A percentile compares a stretch with the other conserved stretches of the same genome.
These are phyloP conservation scores for Plectropomus leopardus DNA, from an alignment of 2,113 vertebrate genomes.

Conservation along the genomic window DNA sequence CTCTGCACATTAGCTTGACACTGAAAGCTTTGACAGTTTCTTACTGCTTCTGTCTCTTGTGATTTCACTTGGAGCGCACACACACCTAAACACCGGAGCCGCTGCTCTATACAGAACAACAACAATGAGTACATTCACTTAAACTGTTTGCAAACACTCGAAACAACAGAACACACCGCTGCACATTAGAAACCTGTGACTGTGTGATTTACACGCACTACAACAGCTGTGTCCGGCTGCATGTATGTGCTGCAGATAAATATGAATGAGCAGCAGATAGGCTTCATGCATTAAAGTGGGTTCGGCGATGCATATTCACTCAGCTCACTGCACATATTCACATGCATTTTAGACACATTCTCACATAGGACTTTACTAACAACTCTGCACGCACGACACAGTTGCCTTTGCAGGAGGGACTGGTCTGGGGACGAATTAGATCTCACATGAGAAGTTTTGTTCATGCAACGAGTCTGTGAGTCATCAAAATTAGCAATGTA, in stretches of 20 bases:
- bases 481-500: neutral
- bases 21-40: conserved; percentile 42
- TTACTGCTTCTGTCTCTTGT: conserved; percentile 43
- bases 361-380: conserved; percentile 46
- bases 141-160: conserved; percentile 64
- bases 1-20: conserved; percentile 37
- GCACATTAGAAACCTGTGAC: conserved; percentile 8
- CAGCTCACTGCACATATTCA: conserved; percentile 71
- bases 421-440: neutral
- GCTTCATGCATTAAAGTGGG: conserved; percentile 62
- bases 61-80: conserved; percentile 32
- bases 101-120: conserved; percentile 19
- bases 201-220: conserved; percentile 22
- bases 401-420: neutral
- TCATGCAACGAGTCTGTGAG: neutral
- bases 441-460: conserved; percentile 8
- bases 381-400: conserved; percentile 61
- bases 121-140: conserved; percentile 14
- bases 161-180: conserved; percentile 8
- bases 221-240: conserved; percentile 59
- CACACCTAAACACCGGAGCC: neutral
- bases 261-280: conserved; percentile 72
- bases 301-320: conserved; percentile 67
- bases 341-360: conserved; percentile 51
- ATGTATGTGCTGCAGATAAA: conserved; percentile 57